phyloP scores from a whole-genome alignment of 2,797 vertebrate genomes.

The Ceyx erithaca region DNA sequence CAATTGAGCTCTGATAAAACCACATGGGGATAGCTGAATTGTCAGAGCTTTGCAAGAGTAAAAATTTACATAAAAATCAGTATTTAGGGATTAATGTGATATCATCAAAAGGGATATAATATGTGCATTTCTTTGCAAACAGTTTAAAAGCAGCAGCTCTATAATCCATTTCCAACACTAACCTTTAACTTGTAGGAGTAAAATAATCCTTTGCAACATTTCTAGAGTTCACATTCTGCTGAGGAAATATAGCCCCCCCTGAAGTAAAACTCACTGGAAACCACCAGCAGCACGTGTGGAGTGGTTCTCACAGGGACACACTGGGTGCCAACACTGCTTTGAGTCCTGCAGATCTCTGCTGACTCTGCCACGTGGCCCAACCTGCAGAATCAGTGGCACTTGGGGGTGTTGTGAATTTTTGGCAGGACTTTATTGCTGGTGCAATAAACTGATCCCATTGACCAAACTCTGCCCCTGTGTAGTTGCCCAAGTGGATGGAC shows the following conservation, averaged over 20 bases:
- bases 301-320: background rate
- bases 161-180: constrained; percentile 59
- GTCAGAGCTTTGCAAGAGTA: constrained; percentile 54
- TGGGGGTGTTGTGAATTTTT: background rate
- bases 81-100: constrained; percentile 65
- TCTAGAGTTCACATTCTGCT: constrained; percentile 29
- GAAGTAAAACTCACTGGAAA: background rate
- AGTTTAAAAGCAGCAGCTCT: constrained; percentile 51
- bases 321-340: accelerated
- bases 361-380: accelerated
- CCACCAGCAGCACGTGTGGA: background rate
- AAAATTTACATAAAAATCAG: constrained; percentile 73
- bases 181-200: constrained; percentile 62
- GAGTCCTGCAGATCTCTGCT: accelerated
- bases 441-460: background rate
- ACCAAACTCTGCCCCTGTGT: background rate
- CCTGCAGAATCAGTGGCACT: background rate
- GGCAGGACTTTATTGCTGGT: background rate
- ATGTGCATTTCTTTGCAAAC: constrained; percentile 64
- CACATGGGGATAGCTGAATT: constrained; percentile 47
- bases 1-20: constrained; percentile 52
- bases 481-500: background rate
- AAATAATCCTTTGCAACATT: constrained; percentile 58
- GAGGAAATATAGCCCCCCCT: background rate
- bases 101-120: constrained; percentile 71